Evolutionary conservation across 2,113 vertebrate genomes (phyloP), one percentile per base, ranked within the genome.

Genomic region (Muntiacus reevesi): DNA sequence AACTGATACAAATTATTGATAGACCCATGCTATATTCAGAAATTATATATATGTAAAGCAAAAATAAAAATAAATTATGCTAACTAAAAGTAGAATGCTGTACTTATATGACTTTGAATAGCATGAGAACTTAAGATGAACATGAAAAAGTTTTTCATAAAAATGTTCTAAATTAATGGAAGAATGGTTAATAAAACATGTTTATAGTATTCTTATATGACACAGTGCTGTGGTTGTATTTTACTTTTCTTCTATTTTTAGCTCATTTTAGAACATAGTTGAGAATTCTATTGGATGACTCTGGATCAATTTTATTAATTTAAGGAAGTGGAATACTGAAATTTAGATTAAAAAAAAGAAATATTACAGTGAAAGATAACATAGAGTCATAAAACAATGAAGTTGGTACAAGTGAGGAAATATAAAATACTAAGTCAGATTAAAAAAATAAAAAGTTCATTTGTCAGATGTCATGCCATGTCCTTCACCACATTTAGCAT

Each of bases 111-210:
- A 62, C 33, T 60, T 96, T 94, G 45, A 82, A 57, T 10, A 47
- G 7, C 7, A 91, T 94, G 43, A 57, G 16, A 81, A 60, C 1
- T 7, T 91, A 43, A 79, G 27, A 87, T 84, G 86, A 95, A 78
- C 88, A 33, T 76, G n/a, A 54, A 96, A 67, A 62, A 30, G 1
- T 92, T 87, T 97, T 83, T 52, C 95, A 92, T 52, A 89, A 96
- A 98, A 87, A 30, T 45, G 1, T 55, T 33, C 15, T 40, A 88
- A 71, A 67, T 87, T 59, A 97, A 92, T 96, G 21, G 19, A 60
- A 45, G 15, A 85, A 54, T 52, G 60, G 2, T 59, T 88, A 16
- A 50, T 83, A 36, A 78, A 93, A 97, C 74, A 90, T 25, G 11
- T 76, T 93, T 85, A 60, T 91, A 87, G 88, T 45, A 84, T 81